Base-by-base conservation (phyloP, 1,140 invertebrate genomes). In the Bombyx mori region DNA sequence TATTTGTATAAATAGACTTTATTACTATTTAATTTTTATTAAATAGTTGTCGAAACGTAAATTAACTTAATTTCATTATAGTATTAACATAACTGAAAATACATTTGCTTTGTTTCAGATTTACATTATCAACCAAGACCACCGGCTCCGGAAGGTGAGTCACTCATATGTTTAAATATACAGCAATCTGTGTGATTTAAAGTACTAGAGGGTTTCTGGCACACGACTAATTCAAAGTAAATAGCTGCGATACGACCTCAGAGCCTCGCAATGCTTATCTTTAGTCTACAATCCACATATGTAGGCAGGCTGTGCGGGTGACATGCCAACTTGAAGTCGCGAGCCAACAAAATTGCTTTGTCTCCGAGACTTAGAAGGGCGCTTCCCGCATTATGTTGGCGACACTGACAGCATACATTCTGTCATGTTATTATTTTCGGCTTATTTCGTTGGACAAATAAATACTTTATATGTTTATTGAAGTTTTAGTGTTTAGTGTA, bases 41-140 rank as follows among this genome's bases (percentile, higher is more conserved):
- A 35, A 3, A 35, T 35, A 35, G 4, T 3, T 35, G 26, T 35
- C 26, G 26, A 12, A 47, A 47, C 3, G 6, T 10, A 47, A 47
- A 47, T 3, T 12, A 47, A 47, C n/a, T 2, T 10, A 3, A 10
- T 47, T 10, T 47, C 2, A 10, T 47, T 42, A 8, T 18, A 47
- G 43, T 10, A 49, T 12, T 51, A 44, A 58, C 46, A 6, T 51
- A 44, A 48, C 52, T 54, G 8, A 61, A 45, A 52, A n/a, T 56
- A 42, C 57, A 22, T 57, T 56, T 59, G 49, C 52, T 63, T 79
- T 82, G 75, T 86, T 86, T 52, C 83, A 86, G 81, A 86, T 86
- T 83, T 86, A 81, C 83, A 84, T 73, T 86, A 86, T 68, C 83
- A 86, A 64, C 83, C 81, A 54, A 68, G 83, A 58, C 83, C 83